Conservation (phyloP, 2,888 invertebrate species). For the Muscina levida region DNA sequence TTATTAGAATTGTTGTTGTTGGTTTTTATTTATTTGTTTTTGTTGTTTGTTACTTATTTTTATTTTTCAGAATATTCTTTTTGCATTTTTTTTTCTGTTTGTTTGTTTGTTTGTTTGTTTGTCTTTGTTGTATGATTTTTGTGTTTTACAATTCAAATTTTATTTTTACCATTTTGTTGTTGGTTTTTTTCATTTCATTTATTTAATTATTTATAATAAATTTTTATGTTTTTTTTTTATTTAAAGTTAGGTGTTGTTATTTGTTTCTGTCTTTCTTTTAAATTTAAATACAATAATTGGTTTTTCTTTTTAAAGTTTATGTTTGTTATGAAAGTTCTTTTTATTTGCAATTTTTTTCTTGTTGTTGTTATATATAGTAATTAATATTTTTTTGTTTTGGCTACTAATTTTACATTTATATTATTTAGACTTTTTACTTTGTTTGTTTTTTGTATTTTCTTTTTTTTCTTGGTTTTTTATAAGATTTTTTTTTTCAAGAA, state of each 20-base stretch:
- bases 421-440: conserved; percentile 32
- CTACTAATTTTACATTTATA: conserved; percentile 53
- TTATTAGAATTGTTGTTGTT: conserved; percentile 52
- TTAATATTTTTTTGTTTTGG: conserved; percentile 60
- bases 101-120: too few relatives aligned
- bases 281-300: too few relatives aligned
- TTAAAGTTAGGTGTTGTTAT: too few relatives aligned
- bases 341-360: not conserved
- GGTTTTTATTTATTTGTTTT: conserved; percentile 46
- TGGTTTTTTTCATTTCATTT: conserved; percentile 14
- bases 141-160: conserved; percentile 44
- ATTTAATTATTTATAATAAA: conserved; percentile 5
- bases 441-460: not conserved
- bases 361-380: too few relatives aligned
- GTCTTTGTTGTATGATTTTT: conserved; percentile 29
- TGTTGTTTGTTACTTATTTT: conserved; percentile 44
- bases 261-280: too few relatives aligned
- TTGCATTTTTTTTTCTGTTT: conserved; percentile 48
- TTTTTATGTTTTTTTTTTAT: conserved; percentile 36
- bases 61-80: conserved; percentile 37
- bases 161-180: conserved; percentile 19
- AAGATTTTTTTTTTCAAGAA: too few relatives aligned
- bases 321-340: conserved; percentile 33
- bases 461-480: conserved; percentile 67
- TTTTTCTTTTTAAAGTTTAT: conserved; percentile 39